Base-by-base conservation (phyloP, 2,797 vertebrate genomes). In the Coluber constrictor region DNA sequence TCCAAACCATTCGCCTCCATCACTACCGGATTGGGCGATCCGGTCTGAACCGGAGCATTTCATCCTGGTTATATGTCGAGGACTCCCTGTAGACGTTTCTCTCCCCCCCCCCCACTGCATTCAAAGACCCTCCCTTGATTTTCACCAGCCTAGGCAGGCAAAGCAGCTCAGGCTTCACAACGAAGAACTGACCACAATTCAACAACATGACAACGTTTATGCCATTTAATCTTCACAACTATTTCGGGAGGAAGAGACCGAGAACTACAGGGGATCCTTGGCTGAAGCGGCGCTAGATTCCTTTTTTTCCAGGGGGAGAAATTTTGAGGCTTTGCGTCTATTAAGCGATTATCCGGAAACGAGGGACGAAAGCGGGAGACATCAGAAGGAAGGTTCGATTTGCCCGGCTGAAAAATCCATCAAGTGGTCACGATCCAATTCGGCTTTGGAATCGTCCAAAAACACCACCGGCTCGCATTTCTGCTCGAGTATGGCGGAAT, bases 321-420 rank as follows among this genome's bases (percentile, higher is more conserved):
- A 8, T 25, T 27, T 43, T 25, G n/a, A 57, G 37, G 25, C 27
- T 4, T 32, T 27, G 66, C 3, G 0, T 37, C 55, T 59, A 27
- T 25, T 59, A 27, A 91, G 3, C 18, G 32, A 29, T 79, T 29
- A 8, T 4, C 7, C 9, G 0, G 88, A 7, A 61, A 27, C 6
- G 1, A 43, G 16, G 37, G 88, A 61, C 6, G 6, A 9, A 89
- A 43, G 6, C 3, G 25, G 32, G 5, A 29, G 3, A n/a, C 13
- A 6, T 66, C 63, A 66, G 25, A 15, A 3, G 57, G 11, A n/a
- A 32, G 0, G 18, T 0, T 2, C 4, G 18, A 20, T 2, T 5
- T 0, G 2, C 2, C 1, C 0, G 27, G 1, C 5, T 1, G n/a
- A 18, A n/a, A 3, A 87, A 87, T 18, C 0, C 10, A 56, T 0